These are phyloP conservation scores for Fragum fragum DNA, from an alignment of 2,888 invertebrate species.

Conservation along the genomic window DNA sequence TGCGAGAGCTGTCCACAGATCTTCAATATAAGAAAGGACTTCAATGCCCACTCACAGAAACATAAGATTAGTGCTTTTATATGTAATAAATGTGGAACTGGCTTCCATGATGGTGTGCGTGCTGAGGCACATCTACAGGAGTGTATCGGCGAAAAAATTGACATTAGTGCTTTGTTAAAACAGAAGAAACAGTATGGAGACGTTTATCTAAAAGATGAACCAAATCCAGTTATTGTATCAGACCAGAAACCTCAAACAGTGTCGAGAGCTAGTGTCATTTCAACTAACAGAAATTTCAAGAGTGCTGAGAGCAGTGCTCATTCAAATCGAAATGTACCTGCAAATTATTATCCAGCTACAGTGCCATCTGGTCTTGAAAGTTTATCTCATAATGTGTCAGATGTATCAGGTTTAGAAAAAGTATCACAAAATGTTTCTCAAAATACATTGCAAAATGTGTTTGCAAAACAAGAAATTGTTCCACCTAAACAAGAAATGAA, in stretches of 20 bases:
- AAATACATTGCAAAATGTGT: background rate
- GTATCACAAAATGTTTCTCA: background rate
- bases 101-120: background rate
- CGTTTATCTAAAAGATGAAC: background rate
- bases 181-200: background rate
- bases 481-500: background rate
- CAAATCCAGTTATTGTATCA: background rate
- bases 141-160: background rate
- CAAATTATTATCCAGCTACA: background rate
- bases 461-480: background rate
- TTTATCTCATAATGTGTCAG: background rate
- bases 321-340: background rate
- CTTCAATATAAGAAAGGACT: slow-evolving; percentile 46
- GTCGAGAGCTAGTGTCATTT: slow-evolving; percentile 59
- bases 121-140: slow-evolving; percentile 5
- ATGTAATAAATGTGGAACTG: slow-evolving; percentile 20
- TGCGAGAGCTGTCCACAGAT: slow-evolving; percentile 58
- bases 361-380: background rate
- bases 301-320: slow-evolving; percentile 1
- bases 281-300: slow-evolving; percentile 24
- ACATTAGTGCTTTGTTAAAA: background rate
- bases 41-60: slow-evolving; percentile 39
- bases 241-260: background rate
- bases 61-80: slow-evolving; percentile 32
- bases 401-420: background rate